Conservation (phyloP, 2,888 invertebrate genomes). For the Ophion ventricosus region DNA sequence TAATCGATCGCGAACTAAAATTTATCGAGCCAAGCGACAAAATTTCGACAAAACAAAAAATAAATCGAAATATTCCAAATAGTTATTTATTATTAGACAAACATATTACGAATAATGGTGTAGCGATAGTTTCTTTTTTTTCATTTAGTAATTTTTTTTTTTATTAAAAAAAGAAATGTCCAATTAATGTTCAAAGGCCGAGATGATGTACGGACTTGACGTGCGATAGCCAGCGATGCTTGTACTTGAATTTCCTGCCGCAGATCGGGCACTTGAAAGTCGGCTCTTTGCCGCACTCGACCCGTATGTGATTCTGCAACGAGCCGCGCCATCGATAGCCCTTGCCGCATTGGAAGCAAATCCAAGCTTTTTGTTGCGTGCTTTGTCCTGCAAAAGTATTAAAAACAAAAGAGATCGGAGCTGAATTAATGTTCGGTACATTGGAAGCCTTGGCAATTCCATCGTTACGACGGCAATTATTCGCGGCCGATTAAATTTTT, state of each 20-base stretch:
- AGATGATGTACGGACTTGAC: slow-evolving; percentile 72
- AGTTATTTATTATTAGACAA: neutral
- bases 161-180: neutral
- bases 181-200: slow-evolving; percentile 22
- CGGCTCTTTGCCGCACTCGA: slow-evolving; percentile 80
- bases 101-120: neutral
- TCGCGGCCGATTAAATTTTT: neutral
- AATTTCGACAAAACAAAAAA: neutral
- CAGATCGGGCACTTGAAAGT: slow-evolving; percentile 77
- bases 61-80: neutral
- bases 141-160: neutral
- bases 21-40: too few species aligned
- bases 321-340: slow-evolving; percentile 78
- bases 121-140: neutral
- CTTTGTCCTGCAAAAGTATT: slow-evolving; percentile 71
- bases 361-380: slow-evolving; percentile 71
- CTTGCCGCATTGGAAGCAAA: slow-evolving; percentile 76
- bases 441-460: neutral
- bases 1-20: too few species aligned
- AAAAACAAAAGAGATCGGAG: slow-evolving; percentile 49
- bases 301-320: slow-evolving; percentile 76
- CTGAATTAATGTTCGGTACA: slow-evolving; percentile 53
- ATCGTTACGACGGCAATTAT: slow-evolving; percentile 12
- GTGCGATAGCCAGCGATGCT: slow-evolving; percentile 76
- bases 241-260: slow-evolving; percentile 78